A percentile compares a stretch with the other conserved stretches of the same genome.
Evolutionary conservation across 2,888 invertebrate species (phyloP).

Genomic region (Bhutanitis thaidina): DNA sequence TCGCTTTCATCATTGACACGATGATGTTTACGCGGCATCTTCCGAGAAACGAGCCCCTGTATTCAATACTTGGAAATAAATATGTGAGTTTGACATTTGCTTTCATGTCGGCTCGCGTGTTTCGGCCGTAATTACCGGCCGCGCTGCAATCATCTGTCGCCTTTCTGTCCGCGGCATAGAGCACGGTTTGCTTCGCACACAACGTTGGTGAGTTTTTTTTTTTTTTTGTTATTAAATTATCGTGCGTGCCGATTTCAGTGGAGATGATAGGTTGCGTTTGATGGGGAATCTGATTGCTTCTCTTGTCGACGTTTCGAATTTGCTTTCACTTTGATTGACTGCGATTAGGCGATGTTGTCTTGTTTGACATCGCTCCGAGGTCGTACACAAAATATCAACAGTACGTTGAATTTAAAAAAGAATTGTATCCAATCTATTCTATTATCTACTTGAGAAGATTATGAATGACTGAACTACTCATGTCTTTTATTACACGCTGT

Average conservation of each 20-base stretch:
- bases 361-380: slow-evolving; percentile 41
- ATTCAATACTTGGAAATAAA: slow-evolving; percentile 80
- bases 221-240: slow-evolving; percentile 74
- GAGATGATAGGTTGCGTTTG: slow-evolving; percentile 77
- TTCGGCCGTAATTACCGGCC: slow-evolving; percentile 67
- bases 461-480: too few relatives aligned
- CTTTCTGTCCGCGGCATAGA: slow-evolving; percentile 51
- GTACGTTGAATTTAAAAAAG: background rate
- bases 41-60: slow-evolving; percentile 70
- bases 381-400: slow-evolving; percentile 31
- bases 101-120: slow-evolving; percentile 75
- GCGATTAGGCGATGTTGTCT: slow-evolving; percentile 45
- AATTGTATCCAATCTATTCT: too few relatives aligned
- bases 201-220: slow-evolving; percentile 50
- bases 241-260: slow-evolving; percentile 78
- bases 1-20: slow-evolving; percentile 80
- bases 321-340: slow-evolving; percentile 78
- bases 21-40: slow-evolving; percentile 74
- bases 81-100: slow-evolving; percentile 80
- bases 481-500: background rate
- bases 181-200: slow-evolving; percentile 36
- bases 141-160: slow-evolving; percentile 36
- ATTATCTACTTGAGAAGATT: too few relatives aligned
- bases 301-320: slow-evolving; percentile 72
- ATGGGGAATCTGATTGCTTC: slow-evolving; percentile 76